Percentiles rank a stretch among this genome's conserved stretches.
These are phyloP conservation scores for Chrysaora quinquecirrha DNA, from an alignment of 30 jellyfish, hydroid and myxozoan genomes.

Conservation along the genomic window DNA sequence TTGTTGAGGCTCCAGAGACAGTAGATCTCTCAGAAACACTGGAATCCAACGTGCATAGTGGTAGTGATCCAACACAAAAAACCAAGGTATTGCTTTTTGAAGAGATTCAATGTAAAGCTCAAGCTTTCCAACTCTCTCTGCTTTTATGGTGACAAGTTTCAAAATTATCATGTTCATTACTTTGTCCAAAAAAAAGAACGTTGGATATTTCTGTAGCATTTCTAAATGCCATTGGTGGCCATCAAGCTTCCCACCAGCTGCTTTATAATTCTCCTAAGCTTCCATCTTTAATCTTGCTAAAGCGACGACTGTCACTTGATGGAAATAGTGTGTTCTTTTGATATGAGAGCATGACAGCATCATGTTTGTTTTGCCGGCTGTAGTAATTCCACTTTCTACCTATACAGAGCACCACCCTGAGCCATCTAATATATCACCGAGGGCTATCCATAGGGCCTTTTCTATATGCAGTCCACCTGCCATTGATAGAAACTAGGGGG, in stretches of 20 bases:
- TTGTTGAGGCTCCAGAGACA: conserved; percentile 18
- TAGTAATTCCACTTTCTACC: background rate
- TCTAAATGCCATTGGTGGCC: background rate
- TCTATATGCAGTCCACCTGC: background rate
- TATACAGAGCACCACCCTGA: background rate
- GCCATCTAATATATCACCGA: background rate
- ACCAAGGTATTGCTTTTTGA: conserved; percentile 22
- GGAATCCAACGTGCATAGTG: conserved; percentile 22
- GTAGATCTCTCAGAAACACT: conserved; percentile 17
- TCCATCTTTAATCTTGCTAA: background rate
- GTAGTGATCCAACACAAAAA: conserved; percentile 16
- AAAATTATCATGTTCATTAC: background rate
- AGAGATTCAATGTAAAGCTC: conserved; percentile 6
- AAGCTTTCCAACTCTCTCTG: background rate
- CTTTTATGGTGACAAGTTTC: background rate
- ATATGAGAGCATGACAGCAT: background rate
- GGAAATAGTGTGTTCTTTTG: background rate
- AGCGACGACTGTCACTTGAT: background rate
- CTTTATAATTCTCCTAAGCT: background rate
- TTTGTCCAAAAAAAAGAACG: background rate
- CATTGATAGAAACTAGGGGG: background rate
- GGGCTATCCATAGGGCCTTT: background rate
- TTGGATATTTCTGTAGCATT: background rate
- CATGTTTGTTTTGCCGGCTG: background rate
- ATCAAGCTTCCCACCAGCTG: background rate